Conservation (phyloP, 2,797 vertebrate genomes). For the Cyclura pinguis region DNA sequence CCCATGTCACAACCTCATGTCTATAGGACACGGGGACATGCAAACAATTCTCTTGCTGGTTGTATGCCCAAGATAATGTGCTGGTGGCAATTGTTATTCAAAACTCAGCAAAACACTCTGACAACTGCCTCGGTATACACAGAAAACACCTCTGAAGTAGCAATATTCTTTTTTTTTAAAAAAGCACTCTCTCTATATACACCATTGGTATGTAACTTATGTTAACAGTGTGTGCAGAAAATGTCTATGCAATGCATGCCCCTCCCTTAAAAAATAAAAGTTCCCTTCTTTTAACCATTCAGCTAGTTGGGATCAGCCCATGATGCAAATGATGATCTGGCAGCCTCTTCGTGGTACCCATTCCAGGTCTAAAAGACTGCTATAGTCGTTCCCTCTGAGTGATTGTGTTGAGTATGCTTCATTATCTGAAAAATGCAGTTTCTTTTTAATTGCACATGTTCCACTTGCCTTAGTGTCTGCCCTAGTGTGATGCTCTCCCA, state of each 20-base stretch:
- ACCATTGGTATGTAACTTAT: too few relatives aligned
- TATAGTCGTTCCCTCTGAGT: not conserved
- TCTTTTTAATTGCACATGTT: slow-evolving; percentile 3
- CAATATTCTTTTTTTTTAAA: not conserved
- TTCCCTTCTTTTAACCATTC: not conserved
- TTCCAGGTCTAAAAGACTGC: not conserved
- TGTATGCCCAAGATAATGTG: slow-evolving; percentile 15
- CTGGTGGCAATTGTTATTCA: slow-evolving; percentile 6
- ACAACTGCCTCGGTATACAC: not conserved
- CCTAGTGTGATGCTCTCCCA: slow-evolving; percentile 17
- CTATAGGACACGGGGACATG: slow-evolving; percentile 7
- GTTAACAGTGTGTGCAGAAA: not conserved
- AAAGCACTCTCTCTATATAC: too few relatives aligned
- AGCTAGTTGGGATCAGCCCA: not conserved
- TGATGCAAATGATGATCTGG: not conserved
- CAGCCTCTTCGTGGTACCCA: not conserved
- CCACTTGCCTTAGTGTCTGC: not conserved
- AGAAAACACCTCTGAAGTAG: not conserved
- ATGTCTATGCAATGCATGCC: not conserved
- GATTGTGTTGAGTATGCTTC: slow-evolving; percentile 10
- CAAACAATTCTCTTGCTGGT: slow-evolving; percentile 26
- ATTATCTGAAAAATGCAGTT: not conserved
- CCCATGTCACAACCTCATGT: slow-evolving; percentile 4
- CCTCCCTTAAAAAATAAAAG: too few relatives aligned
- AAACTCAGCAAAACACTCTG: not conserved